Evolutionary conservation across 2,888 invertebrate genomes (phyloP), one percentile per base, ranked within the genome.

Genomic region (Nasonia oneida): DNA sequence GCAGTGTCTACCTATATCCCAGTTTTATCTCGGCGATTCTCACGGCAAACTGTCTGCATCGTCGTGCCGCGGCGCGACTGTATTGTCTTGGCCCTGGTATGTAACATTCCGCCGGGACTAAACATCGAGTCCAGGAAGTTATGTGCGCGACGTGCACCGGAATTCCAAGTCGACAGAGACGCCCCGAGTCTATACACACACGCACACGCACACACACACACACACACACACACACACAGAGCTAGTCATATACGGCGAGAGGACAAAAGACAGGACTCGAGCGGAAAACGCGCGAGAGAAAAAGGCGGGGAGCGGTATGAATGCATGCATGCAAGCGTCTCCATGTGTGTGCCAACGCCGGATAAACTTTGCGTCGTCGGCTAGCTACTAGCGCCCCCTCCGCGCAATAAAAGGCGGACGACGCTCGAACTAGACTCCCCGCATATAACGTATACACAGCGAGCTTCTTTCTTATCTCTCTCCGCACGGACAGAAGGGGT

Each of bases 61-160:
- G 84, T 61, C 79, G 64, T 29, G 71, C 37, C 42, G 50, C 42
- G 50, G 47, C 12, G 76, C 57, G 57, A 42, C n/a, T 76, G 80
- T 81, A 83, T 83, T 86, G 86, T 86, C 86, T 74, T 64, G 12
- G 47, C 50, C 39, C 37, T 64, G n/a, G 53, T 82, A 42, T 82
- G 82, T 80, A 83, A 80, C 86, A 80, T 82, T 80, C 86, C 84
- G 57, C 75, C 81, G 61, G 83, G 83, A 76, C 83, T 75, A 83
- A 81, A 86, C 86, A 78, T 83, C 75, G 73, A 23, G 53, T 37
- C 79, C 82, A 79, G 80, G 83, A 86, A 86, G 86, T 86, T 86
- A 86, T 81, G 86, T 84, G 81, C 81, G 86, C 81, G 81, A 86
- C 86, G 86, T 86, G 84, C 86, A 23, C 47, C 57, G 86, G 86